Percentiles rank a stretch among this genome's conserved stretches.
These are phyloP conservation scores for Lacerta agilis DNA, from an alignment of 2,797 vertebrate genomes.

Conservation along the genomic window DNA sequence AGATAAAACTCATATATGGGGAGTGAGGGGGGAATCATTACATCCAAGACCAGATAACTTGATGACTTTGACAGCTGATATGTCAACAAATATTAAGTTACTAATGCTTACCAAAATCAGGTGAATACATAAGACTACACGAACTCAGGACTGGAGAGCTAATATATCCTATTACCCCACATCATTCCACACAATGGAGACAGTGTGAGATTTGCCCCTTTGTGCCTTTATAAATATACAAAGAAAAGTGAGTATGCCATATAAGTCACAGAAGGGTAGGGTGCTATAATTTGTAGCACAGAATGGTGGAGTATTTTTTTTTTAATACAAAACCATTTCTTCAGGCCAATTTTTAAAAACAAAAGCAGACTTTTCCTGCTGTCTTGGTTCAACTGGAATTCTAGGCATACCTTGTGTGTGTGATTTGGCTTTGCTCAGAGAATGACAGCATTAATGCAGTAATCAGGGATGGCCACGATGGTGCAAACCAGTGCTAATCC, in stretches of 20 bases:
- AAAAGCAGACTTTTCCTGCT: background rate
- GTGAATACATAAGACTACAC: background rate
- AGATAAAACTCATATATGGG: too few relatives aligned
- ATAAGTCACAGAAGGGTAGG: background rate
- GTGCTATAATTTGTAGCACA: background rate
- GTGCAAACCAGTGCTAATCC: too few relatives aligned
- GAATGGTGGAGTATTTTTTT: background rate
- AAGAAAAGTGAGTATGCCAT: background rate
- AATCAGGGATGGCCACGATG: too few relatives aligned
- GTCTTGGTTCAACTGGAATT: background rate
- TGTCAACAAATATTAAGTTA: background rate
- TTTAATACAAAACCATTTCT: background rate
- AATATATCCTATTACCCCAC: background rate
- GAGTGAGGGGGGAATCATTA: too few relatives aligned
- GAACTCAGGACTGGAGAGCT: background rate
- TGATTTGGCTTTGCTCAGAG: too few relatives aligned
- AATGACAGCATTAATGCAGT: too few relatives aligned
- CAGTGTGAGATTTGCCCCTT: background rate
- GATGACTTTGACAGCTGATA: background rate
- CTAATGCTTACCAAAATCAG: background rate
- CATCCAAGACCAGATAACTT: too few relatives aligned
- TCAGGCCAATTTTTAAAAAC: background rate
- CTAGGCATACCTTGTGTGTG: too few relatives aligned
- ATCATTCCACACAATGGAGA: background rate
- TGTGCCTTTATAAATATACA: background rate